phyloP scores from a whole-genome alignment of 2,888 invertebrate species.

The Rhagophthalmus giganteus region DNA sequence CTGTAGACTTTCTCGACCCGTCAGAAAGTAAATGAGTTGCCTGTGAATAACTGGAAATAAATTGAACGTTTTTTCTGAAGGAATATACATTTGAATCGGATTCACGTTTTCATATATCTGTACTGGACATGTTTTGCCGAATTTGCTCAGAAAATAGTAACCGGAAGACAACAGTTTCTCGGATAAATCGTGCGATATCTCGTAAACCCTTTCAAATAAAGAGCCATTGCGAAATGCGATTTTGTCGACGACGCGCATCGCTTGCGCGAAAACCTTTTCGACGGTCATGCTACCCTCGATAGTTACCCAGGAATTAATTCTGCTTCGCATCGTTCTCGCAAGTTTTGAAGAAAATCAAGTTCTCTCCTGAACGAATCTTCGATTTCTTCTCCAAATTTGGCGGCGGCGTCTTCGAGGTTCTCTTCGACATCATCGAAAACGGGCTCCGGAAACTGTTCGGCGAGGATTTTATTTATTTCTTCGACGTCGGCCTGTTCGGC shows the following conservation, averaged over 20 bases:
- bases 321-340: slow-evolving; percentile 52
- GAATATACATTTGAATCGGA: slow-evolving; percentile 58
- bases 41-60: slow-evolving; percentile 63
- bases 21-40: slow-evolving; percentile 63
- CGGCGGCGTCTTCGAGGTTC: slow-evolving; percentile 58
- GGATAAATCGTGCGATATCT: slow-evolving; percentile 59
- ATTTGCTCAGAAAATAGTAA: slow-evolving; percentile 65
- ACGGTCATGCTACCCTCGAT: slow-evolving; percentile 55
- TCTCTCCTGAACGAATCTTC: slow-evolving; percentile 57
- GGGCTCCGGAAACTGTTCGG: slow-evolving; percentile 57
- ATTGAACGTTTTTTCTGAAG: slow-evolving; percentile 52
- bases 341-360: slow-evolving; percentile 53
- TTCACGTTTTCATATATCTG: slow-evolving; percentile 59
- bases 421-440: slow-evolving; percentile 53
- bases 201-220: slow-evolving; percentile 62
- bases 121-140: slow-evolving; percentile 68
- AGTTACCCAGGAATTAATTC: slow-evolving; percentile 57
- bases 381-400: slow-evolving; percentile 56
- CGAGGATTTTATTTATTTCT: slow-evolving; percentile 51
- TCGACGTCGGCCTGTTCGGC: slow-evolving; percentile 58
- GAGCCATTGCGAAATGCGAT: slow-evolving; percentile 58
- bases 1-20: slow-evolving; percentile 55
- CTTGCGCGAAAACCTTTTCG: slow-evolving; percentile 41
- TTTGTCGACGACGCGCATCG: slow-evolving; percentile 43
- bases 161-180: slow-evolving; percentile 62